These are phyloP conservation scores for Diachasmimorpha longicaudata DNA, from an alignment of 1,140 invertebrate genomes.

Conservation along the genomic window DNA sequence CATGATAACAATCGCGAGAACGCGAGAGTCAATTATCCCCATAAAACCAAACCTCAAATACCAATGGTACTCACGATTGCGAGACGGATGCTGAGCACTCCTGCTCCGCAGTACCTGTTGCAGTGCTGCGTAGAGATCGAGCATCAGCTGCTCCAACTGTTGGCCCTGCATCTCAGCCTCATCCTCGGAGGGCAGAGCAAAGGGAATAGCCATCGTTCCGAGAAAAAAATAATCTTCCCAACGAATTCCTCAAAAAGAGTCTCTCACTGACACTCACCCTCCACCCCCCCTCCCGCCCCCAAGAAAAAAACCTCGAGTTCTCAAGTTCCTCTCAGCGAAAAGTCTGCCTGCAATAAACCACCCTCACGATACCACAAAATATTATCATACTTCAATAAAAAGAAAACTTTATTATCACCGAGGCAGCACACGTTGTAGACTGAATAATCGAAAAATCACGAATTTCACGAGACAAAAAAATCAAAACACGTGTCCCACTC, in stretches of 20 bases:
- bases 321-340: not conserved
- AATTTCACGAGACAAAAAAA: not conserved
- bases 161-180: slow-evolving; percentile 51
- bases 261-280: not conserved
- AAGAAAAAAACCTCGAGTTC: not conserved
- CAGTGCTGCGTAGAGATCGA: slow-evolving; percentile 53
- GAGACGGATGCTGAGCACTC: slow-evolving; percentile 51
- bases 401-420: not conserved
- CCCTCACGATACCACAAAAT: not conserved
- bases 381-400: too few species aligned
- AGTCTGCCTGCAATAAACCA: not conserved
- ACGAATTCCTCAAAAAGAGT: not conserved
- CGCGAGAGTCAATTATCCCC: not conserved
- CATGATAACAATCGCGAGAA: slow-evolving; percentile 11
- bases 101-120: slow-evolving; percentile 56
- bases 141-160: slow-evolving; percentile 56
- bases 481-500: too few species aligned
- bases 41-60: not conserved
- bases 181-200: slow-evolving; percentile 50
- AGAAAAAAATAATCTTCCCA: not conserved
- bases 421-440: not conserved
- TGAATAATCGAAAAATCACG: not conserved
- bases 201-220: slow-evolving; percentile 52
- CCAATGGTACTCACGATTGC: slow-evolving; percentile 56
- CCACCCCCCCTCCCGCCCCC: too few species aligned